Percentiles rank a stretch among this genome's conserved stretches.
These are phyloP conservation scores for Zophobas atratus DNA, from an alignment of 1,140 invertebrate species.

Conservation along the genomic window DNA sequence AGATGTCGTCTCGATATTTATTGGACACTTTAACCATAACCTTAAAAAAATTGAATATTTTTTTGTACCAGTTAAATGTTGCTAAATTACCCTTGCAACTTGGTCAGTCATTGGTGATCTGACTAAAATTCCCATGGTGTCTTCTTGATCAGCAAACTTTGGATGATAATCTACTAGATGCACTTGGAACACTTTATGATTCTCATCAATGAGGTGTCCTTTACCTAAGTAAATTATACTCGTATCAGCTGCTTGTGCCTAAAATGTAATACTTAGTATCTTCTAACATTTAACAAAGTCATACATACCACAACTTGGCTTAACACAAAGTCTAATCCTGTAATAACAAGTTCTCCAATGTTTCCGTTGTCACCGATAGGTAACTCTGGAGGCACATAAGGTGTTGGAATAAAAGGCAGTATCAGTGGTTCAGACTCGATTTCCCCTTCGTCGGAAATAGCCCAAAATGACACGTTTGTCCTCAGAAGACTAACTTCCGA, in stretches of 20 bases:
- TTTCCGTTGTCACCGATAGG: constrained; percentile 53
- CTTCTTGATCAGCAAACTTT: constrained; percentile 62
- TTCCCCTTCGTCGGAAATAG: constrained; percentile 56
- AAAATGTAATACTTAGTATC: constrained; percentile 36
- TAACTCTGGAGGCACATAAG: constrained; percentile 55
- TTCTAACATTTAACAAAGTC: not conserved
- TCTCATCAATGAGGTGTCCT: constrained; percentile 45
- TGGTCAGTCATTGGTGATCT: constrained; percentile 60
- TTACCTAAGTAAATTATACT: constrained; percentile 59
- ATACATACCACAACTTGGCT: constrained; percentile 58
- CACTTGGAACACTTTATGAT: constrained; percentile 55
- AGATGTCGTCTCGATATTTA: constrained; percentile 49
- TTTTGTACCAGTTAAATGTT: not conserved
- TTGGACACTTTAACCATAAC: constrained; percentile 58
- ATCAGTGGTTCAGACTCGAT: constrained; percentile 56
- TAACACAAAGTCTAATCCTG: constrained; percentile 59
- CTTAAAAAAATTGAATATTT: constrained; percentile 49
- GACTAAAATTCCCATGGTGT: constrained; percentile 61
- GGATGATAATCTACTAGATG: constrained; percentile 64
- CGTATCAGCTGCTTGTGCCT: constrained; percentile 61
- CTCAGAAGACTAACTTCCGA: constrained; percentile 54
- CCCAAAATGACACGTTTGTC: constrained; percentile 58
- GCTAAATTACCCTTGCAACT: constrained; percentile 54
- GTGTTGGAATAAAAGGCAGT: constrained; percentile 60
- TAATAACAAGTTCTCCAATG: constrained; percentile 55